Percentiles rank a stretch among this genome's conserved stretches.
These are phyloP conservation scores for Rapana venosa DNA, from an alignment of 2,888 invertebrate species.

Conservation along the genomic window DNA sequence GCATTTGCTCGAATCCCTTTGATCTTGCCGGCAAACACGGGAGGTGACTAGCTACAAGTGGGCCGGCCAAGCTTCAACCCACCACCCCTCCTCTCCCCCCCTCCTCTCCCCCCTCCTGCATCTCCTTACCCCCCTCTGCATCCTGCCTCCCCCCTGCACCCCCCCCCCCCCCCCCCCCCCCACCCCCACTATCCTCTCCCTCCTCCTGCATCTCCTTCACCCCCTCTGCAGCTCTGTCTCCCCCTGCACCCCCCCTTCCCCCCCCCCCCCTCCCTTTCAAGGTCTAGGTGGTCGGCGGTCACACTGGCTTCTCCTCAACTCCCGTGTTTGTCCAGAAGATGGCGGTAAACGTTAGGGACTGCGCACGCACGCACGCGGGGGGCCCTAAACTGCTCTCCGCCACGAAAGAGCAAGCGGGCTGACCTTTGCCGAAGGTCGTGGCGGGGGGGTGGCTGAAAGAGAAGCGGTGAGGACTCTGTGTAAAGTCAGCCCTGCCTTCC, in stretches of 20 bases:
- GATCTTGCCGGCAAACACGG: slow-evolving; percentile 48
- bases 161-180: background rate
- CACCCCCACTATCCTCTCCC: background rate
- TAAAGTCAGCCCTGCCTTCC: background rate
- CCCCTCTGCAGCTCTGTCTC: background rate
- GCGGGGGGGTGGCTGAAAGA: background rate
- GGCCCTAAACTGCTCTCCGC: slow-evolving; percentile 15
- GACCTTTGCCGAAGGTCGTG: slow-evolving; percentile 10
- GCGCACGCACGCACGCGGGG: background rate
- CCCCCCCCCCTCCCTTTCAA: background rate
- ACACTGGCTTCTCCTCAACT: background rate
- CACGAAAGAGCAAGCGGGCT: slow-evolving; percentile 25
- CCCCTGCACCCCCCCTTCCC: background rate
- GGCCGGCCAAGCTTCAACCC: slow-evolving; percentile 17
- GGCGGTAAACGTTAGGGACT: slow-evolving; percentile 36
- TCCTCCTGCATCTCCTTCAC: background rate
- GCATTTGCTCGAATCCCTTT: slow-evolving; percentile 50
- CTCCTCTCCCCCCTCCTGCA: background rate
- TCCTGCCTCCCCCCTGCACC: background rate
- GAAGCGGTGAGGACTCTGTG: background rate
- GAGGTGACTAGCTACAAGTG: slow-evolving; percentile 47
- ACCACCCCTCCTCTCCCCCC: background rate
- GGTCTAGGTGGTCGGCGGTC: background rate
- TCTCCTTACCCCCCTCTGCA: too few relatives aligned
- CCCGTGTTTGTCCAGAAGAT: slow-evolving; percentile 28